These are phyloP conservation scores for Hippocampus mohnikei DNA, from an alignment of 2,113 vertebrate species.

Conservation along the genomic window DNA sequence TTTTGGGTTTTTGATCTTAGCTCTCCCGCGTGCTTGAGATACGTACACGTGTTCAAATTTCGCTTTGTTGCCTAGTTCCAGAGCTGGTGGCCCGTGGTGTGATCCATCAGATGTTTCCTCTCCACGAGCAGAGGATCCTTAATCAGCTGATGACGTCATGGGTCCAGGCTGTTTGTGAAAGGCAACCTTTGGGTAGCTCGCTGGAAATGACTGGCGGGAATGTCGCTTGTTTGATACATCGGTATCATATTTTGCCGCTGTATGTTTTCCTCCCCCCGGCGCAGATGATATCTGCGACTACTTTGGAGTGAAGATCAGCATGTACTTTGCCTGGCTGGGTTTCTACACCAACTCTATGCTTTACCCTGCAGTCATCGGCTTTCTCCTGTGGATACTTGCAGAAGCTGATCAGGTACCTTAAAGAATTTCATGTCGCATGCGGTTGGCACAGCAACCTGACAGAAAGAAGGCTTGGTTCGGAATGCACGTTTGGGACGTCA, in stretches of 20 bases:
- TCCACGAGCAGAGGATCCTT: conserved; percentile 93
- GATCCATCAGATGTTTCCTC: conserved; percentile 91
- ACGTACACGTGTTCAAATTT: not conserved
- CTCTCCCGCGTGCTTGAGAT: no score
- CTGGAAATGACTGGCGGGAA: not conserved
- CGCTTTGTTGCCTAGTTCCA: conserved; percentile 72
- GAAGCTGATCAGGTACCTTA: conserved; percentile 86
- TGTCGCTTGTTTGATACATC: not conserved
- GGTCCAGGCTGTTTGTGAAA: conserved; percentile 92
- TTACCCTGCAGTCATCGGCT: conserved; percentile 90
- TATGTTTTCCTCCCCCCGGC: not conserved
- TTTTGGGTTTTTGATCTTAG: no score
- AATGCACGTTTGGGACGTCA: not conserved
- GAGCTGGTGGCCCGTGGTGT: conserved; percentile 87
- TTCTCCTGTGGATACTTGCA: conserved; percentile 90
- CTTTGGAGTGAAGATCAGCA: conserved; percentile 94
- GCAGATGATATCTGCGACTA: conserved; percentile 96
- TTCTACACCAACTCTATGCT: conserved; percentile 97
- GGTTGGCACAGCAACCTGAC: not conserved
- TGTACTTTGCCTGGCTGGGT: conserved; percentile 97
- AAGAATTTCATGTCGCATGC: not conserved
- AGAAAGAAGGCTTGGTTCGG: not conserved
- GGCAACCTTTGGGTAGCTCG: conserved; percentile 84
- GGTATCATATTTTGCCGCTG: not conserved
- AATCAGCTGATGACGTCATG: conserved; percentile 93